Evolutionary conservation across 2,888 invertebrate species (phyloP).

Genomic region (Ashinkailepas kermadecensis): DNA sequence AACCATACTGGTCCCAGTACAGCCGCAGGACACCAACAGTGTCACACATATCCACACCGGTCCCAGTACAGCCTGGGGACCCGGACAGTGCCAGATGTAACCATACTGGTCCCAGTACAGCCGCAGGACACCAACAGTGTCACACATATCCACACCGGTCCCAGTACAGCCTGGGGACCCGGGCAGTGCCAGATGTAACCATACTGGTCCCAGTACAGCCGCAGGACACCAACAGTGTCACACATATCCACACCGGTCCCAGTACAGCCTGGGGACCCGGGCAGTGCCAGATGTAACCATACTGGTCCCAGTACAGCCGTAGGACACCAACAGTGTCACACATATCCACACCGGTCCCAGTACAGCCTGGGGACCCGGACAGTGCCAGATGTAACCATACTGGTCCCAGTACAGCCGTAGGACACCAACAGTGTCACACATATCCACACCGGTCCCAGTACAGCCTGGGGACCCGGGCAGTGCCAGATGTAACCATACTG

Average conservation of each 20-base stretch:
- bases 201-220: too few species aligned
- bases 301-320: too few species aligned
- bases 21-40: too few species aligned
- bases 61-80: slow-evolving; percentile 49
- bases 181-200: background rate
- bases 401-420: too few species aligned
- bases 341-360: slow-evolving; percentile 51
- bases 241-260: slow-evolving; percentile 49
- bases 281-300: background rate
- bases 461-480: slow-evolving; percentile 43
- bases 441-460: slow-evolving; percentile 53
- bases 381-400: background rate
- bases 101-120: too few species aligned
- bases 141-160: slow-evolving; percentile 48
- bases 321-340: too few species aligned
- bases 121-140: too few species aligned
- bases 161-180: slow-evolving; percentile 48
- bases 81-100: background rate
- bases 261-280: slow-evolving; percentile 46
- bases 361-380: slow-evolving; percentile 45
- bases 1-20: too few species aligned
- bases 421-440: too few species aligned
- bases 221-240: too few species aligned
- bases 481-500: background rate
- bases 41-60: slow-evolving; percentile 47